Base-by-base conservation (phyloP, 2,888 invertebrate genomes). In the Apodemia duryi region DNA sequence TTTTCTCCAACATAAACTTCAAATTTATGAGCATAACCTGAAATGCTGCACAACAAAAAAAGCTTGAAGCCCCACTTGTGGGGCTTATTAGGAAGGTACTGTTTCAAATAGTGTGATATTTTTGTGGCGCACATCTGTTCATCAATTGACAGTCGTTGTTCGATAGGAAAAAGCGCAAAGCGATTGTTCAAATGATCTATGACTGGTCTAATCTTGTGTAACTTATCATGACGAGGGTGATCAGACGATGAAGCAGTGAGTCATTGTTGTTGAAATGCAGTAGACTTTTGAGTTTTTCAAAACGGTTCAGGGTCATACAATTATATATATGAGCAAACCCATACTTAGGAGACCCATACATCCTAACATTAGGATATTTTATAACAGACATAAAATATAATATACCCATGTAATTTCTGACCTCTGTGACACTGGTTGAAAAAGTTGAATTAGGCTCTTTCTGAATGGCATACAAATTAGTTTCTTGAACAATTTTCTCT, bases 111-210 rank as follows among this genome's bases (percentile, higher is more conserved):
- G 49, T 49, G 13, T n/a, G n/a, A 49, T 49, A 49, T 49, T 49
- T 49, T 49, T 49, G 49, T 49, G 49, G n/a, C 49, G 49, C 49
- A 49, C 49, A 49, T 49, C 49, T 49, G 49, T 49, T 49, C 49
- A 49, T 49, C 49, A n/a, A 49, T 49, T 49, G 49, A 49, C n/a
- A 49, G 49, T n/a, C 49, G 4, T 49, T n/a, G 13, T 49, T 49
- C 49, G 49, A 49, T 49, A 49, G 49, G 38, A 6, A 49, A 49
- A 49, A 49, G 11, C n/a, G 49, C 49, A 49, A 49, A 49, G 11
- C 49, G 49, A 49, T 49, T 49, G n/a, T 49, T 49, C 13, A 49
- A 49, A 49, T n/a, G n/a, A 49, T n/a, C n/a, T 49, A 49, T 49
- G 49, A 49, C 49, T 49, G 49, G 49, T 49, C 49, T 49, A n/a